Evolutionary conservation across 2,797 vertebrate species (phyloP).

Genomic region (Galaxias olidus): DNA sequence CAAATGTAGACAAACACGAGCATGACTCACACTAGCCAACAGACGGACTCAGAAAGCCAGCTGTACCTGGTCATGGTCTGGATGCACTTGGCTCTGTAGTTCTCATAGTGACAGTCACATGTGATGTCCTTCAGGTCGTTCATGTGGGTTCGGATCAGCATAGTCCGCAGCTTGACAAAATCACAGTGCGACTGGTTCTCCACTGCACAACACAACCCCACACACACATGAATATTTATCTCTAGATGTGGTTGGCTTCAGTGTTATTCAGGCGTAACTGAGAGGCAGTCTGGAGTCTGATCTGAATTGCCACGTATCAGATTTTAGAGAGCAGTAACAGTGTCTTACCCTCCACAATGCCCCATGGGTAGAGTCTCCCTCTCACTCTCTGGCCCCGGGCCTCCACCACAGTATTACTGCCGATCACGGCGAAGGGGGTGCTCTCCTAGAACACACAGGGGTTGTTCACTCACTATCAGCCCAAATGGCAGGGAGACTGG

Average conservation of each 20-base stretch:
- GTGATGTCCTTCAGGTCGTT: conserved; percentile 75
- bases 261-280: too few relatives aligned
- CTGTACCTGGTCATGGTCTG: conserved; percentile 75
- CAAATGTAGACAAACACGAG: not conserved
- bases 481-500: not conserved
- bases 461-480: not conserved
- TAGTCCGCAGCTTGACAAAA: conserved; percentile 67
- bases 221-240: not conserved
- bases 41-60: not conserved
- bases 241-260: too few relatives aligned
- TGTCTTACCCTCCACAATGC: conserved; percentile 83
- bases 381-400: conserved; percentile 83
- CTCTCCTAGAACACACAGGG: too few relatives aligned
- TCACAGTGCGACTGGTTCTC: conserved; percentile 72
- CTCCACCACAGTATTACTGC: conserved; percentile 85
- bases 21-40: conserved; percentile 1
- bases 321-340: too few relatives aligned
- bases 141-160: conserved; percentile 72
- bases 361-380: conserved; percentile 86
- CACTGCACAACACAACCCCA: conserved; percentile 42
- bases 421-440: conserved; percentile 81
- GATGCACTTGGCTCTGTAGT: conserved; percentile 70
- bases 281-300: too few relatives aligned
- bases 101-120: conserved; percentile 70
- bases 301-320: too few relatives aligned